phyloP scores from a whole-genome alignment of 2,888 invertebrate genomes.

The Zygothrica quintamaculata region DNA sequence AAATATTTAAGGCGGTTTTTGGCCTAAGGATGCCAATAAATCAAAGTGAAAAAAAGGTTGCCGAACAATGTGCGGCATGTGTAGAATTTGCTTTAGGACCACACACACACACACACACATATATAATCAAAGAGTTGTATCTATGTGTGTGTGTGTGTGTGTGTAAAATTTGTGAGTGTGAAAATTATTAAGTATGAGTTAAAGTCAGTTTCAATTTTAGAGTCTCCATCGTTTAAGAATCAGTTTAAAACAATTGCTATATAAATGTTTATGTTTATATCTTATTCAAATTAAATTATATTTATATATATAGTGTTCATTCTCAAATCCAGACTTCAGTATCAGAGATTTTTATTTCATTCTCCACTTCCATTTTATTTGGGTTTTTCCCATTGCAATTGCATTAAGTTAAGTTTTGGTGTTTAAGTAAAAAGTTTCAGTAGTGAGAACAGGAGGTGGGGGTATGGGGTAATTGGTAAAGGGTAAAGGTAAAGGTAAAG shows the following conservation, averaged over 20 bases:
- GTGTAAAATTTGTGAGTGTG: slow-evolving; percentile 23
- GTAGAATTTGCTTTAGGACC: slow-evolving; percentile 65
- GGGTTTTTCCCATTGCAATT: too few species aligned
- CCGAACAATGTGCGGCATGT: slow-evolving; percentile 76
- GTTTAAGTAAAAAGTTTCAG: too few species aligned
- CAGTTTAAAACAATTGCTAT: slow-evolving; percentile 23
- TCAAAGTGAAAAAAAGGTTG: slow-evolving; percentile 78
- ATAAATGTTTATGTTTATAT: neutral
- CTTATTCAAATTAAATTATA: too few species aligned
- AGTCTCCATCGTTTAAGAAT: slow-evolving; percentile 5
- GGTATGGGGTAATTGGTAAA: neutral
- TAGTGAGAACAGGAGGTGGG: neutral
- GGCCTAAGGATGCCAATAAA: slow-evolving; percentile 78
- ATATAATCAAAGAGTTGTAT: slow-evolving; percentile 8
- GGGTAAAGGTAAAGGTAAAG: neutral
- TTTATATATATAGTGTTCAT: too few species aligned
- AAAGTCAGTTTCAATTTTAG: slow-evolving; percentile 14
- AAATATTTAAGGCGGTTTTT: slow-evolving; percentile 76
- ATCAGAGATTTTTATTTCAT: too few species aligned
- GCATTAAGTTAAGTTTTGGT: too few species aligned
- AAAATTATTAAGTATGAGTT: slow-evolving; percentile 40
- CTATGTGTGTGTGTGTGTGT: slow-evolving; percentile 15
- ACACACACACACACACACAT: slow-evolving; percentile 37
- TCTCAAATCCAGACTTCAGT: too few species aligned
- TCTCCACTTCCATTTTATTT: too few species aligned